Conservation (phyloP, 1,140 invertebrate species). For the Drosophila orosa region DNA sequence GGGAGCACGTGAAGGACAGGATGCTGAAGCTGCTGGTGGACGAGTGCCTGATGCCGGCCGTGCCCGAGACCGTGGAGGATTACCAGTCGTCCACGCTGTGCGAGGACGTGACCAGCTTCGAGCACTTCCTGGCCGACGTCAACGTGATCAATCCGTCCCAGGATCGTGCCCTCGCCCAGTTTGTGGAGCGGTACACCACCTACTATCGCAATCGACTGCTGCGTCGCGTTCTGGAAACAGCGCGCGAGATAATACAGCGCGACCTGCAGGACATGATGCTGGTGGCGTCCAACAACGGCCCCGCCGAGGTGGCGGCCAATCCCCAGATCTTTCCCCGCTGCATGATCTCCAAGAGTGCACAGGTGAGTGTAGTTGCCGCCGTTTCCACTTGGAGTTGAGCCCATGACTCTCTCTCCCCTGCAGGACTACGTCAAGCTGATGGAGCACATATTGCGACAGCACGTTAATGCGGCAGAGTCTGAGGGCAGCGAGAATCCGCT, state of each 20-base stretch:
- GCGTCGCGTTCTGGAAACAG: constrained; percentile 89
- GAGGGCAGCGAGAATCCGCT: constrained; percentile 88
- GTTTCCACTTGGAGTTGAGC: neutral
- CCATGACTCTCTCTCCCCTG: neutral
- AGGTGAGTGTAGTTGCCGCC: constrained; percentile 35
- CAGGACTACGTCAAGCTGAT: constrained; percentile 89
- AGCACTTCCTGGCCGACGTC: constrained; percentile 87
- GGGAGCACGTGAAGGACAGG: constrained; percentile 86
- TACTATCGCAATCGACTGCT: constrained; percentile 92
- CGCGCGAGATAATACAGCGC: constrained; percentile 90
- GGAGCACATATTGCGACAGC: constrained; percentile 90
- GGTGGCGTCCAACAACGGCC: constrained; percentile 85
- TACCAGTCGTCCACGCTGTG: constrained; percentile 88
- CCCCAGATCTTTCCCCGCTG: constrained; percentile 86
- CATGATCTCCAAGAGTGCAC: constrained; percentile 86
- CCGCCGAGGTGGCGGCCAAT: constrained; percentile 67
- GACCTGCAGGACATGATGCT: constrained; percentile 91
- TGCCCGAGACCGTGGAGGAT: constrained; percentile 90
- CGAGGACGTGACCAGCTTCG: constrained; percentile 88
- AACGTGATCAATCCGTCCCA: constrained; percentile 75
- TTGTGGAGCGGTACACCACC: constrained; percentile 90
- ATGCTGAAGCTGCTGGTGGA: constrained; percentile 89
- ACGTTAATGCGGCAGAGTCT: constrained; percentile 87
- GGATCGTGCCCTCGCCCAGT: constrained; percentile 87
- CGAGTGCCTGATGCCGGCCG: constrained; percentile 90